Percentiles rank a stretch among this genome's conserved stretches.
These are phyloP conservation scores for Alaudala cheleensis DNA, from an alignment of 2,113 vertebrate genomes.

Conservation along the genomic window DNA sequence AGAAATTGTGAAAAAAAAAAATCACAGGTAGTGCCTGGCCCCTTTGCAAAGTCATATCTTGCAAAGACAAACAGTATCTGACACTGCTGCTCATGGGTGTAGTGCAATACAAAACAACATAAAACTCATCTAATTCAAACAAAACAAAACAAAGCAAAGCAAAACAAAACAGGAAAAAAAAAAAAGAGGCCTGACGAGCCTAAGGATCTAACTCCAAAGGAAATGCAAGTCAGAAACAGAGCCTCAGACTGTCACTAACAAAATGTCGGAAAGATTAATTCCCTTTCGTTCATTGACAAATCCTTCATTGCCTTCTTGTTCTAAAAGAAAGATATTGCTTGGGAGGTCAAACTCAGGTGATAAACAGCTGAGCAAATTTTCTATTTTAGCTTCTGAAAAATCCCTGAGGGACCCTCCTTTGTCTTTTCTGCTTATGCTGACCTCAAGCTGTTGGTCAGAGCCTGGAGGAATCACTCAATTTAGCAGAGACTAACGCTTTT, in stretches of 20 bases:
- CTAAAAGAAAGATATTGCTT: neutral
- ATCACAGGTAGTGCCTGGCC: neutral
- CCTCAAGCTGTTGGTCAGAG: constrained; percentile 41
- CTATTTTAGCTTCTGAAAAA: constrained; percentile 35
- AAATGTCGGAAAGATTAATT: neutral
- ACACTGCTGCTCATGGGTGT: neutral
- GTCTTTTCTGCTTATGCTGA: constrained; percentile 28
- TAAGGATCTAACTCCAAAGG: neutral
- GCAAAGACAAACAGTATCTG: neutral
- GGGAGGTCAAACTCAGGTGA: constrained; percentile 57
- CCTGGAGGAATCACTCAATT: constrained; percentile 38
- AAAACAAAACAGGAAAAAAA: neutral
- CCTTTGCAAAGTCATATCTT: neutral
- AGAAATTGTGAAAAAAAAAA: neutral
- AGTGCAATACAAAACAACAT: neutral
- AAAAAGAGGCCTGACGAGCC: accelerated
- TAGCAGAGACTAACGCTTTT: neutral
- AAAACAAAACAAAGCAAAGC: neutral
- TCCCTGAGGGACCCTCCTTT: constrained; percentile 38
- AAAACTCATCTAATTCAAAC: neutral
- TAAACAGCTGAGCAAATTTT: constrained; percentile 51
- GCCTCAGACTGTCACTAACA: neutral
- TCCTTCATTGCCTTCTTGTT: neutral
- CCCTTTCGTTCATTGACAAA: constrained; percentile 31
- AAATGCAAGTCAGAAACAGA: neutral